These are phyloP conservation scores for Pseudococcus viburni DNA, from an alignment of 2,888 invertebrate species.

Conservation along the genomic window DNA sequence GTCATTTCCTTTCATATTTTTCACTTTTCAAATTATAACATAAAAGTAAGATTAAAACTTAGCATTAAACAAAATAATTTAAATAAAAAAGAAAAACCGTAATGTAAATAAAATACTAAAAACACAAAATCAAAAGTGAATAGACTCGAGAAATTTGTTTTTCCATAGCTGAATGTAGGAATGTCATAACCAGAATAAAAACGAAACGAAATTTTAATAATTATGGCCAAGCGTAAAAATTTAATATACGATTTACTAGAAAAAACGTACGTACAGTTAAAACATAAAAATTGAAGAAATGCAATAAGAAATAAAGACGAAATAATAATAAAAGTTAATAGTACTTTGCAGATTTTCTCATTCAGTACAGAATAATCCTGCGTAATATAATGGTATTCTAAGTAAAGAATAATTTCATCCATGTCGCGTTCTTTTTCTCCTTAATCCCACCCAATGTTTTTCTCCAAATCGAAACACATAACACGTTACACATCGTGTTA, in stretches of 20 bases:
- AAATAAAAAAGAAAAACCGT: conserved; percentile 60
- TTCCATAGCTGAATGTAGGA: conserved; percentile 62
- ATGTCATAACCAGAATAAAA: conserved; percentile 58
- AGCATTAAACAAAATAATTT: conserved; percentile 52
- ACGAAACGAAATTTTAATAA: conserved; percentile 37
- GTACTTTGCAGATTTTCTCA: conserved; percentile 45
- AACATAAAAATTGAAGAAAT: conserved; percentile 44
- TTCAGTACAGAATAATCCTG: conserved; percentile 40
- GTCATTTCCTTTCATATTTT: conserved; percentile 64
- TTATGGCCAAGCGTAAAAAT: conserved; percentile 40
- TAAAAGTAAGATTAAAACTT: conserved; percentile 61
- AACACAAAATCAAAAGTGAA: conserved; percentile 63
- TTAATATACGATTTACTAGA: conserved; percentile 42
- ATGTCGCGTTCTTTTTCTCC: background rate
- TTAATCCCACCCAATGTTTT: background rate
- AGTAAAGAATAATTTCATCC: background rate
- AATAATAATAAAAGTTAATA: conserved; percentile 49
- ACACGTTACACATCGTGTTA: background rate
- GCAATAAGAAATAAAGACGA: conserved; percentile 30
- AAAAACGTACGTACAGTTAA: conserved; percentile 27
- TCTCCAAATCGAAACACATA: background rate
- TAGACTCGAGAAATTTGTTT: conserved; percentile 46
- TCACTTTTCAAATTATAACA: conserved; percentile 58
- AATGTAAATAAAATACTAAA: conserved; percentile 54
- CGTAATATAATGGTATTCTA: conserved; percentile 24